Conservation (phyloP, 2,888 invertebrate species). For the Dryocosmus kuriphilus region DNA sequence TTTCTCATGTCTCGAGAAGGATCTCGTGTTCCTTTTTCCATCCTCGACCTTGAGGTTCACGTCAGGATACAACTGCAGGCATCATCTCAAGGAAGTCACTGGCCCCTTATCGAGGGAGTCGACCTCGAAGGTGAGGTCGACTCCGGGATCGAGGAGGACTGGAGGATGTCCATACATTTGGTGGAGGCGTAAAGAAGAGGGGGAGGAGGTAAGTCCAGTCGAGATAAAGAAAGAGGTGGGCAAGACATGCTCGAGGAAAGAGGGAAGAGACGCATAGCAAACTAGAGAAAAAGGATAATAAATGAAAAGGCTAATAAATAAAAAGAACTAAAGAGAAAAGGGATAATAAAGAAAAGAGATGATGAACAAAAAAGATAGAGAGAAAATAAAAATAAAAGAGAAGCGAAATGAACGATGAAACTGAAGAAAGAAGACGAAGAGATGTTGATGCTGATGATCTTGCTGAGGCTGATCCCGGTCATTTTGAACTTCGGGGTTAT, state of each 20-base stretch:
- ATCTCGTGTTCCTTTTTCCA: conserved; percentile 21
- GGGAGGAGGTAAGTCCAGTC: conserved; percentile 20
- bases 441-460: conserved; percentile 26
- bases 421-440: conserved; percentile 19
- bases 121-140: conserved; percentile 53
- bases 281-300: conserved; percentile 21
- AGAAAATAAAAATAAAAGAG: conserved; percentile 1
- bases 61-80: conserved; percentile 41
- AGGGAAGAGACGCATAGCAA: conserved; percentile 52
- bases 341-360: conserved; percentile 46
- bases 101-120: conserved; percentile 60
- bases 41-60: conserved; percentile 39
- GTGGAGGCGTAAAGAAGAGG: conserved; percentile 40
- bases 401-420: conserved; percentile 36
- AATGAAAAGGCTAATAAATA: conserved; percentile 40
- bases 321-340: conserved; percentile 20
- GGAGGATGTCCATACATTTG: conserved; percentile 40
- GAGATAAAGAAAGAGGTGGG: conserved; percentile 34
- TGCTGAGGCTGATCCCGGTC: conserved; percentile 56
- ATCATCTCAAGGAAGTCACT: conserved; percentile 56
- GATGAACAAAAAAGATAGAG: conserved; percentile 6
- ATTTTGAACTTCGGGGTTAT: conserved; percentile 67
- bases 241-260: conserved; percentile 40
- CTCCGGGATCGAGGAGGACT: conserved; percentile 35
- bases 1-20: conserved; percentile 36